These are phyloP conservation scores for Gopherus evgoodei DNA, from an alignment of 2,113 vertebrate species.

Conservation along the genomic window DNA sequence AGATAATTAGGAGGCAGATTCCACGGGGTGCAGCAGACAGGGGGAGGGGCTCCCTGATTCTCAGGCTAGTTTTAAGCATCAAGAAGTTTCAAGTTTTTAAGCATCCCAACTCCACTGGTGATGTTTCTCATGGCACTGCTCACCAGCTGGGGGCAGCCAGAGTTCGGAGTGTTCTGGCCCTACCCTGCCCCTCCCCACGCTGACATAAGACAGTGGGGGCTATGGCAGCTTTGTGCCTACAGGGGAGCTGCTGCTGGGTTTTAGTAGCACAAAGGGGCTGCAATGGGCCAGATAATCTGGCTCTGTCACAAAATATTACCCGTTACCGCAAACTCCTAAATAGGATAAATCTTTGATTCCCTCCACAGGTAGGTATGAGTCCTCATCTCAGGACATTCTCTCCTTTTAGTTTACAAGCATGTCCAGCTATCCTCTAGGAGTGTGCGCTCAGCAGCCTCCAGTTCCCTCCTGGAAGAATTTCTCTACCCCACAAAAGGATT, in stretches of 20 bases:
- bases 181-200: no score
- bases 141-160: background rate
- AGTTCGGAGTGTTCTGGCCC: background rate
- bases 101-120: background rate
- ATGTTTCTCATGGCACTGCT: background rate
- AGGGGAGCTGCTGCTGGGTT: background rate
- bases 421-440: no score
- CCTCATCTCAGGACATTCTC: background rate
- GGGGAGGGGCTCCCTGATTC: background rate
- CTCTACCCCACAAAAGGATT: background rate
- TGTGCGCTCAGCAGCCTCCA: no score
- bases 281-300: no score
- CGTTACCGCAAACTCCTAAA: background rate
- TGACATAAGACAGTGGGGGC: background rate
- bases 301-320: background rate
- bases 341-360: background rate
- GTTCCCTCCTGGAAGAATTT: background rate
- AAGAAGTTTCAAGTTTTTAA: background rate
- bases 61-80: background rate
- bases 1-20: background rate
- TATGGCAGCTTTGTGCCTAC: background rate
- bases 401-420: background rate
- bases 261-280: background rate
- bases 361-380: background rate
- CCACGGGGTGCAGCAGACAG: background rate